Percentiles rank a stretch among this genome's conserved stretches.
phyloP scores from a whole-genome alignment of 2,888 invertebrate genomes.

The Drosophila multiciliata region DNA sequence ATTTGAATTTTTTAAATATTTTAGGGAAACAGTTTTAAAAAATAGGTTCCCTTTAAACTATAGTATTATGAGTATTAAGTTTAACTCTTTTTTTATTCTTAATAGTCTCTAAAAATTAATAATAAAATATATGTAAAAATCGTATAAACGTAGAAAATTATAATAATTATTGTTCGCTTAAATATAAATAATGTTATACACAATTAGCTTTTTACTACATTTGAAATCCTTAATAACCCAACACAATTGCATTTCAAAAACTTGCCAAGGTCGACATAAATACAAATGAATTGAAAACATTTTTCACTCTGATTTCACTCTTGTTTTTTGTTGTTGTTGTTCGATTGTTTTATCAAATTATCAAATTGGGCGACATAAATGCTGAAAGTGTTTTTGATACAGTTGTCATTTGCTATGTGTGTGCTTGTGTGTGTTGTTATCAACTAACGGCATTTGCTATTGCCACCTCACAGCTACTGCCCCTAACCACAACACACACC shows the following conservation, averaged over 20 bases:
- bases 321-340: background rate
- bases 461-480: conserved; percentile 14
- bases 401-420: background rate
- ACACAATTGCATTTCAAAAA: background rate
- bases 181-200: background rate
- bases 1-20: background rate
- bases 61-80: too few relatives aligned
- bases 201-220: background rate
- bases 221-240: background rate
- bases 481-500: conserved; percentile 4
- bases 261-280: background rate
- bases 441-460: conserved; percentile 10
- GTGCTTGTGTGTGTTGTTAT: background rate
- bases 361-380: conserved; percentile 2
- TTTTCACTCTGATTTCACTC: background rate
- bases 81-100: background rate
- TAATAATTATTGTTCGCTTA: background rate
- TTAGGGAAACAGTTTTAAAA: background rate
- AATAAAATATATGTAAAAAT: background rate
- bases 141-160: background rate
- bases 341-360: conserved; percentile 12
- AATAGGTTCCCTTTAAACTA: too few relatives aligned
- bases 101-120: background rate
- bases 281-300: conserved; percentile 21
- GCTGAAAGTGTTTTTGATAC: background rate